Conservation (phyloP, 2,888 invertebrate genomes). For the Philereme transversata region DNA sequence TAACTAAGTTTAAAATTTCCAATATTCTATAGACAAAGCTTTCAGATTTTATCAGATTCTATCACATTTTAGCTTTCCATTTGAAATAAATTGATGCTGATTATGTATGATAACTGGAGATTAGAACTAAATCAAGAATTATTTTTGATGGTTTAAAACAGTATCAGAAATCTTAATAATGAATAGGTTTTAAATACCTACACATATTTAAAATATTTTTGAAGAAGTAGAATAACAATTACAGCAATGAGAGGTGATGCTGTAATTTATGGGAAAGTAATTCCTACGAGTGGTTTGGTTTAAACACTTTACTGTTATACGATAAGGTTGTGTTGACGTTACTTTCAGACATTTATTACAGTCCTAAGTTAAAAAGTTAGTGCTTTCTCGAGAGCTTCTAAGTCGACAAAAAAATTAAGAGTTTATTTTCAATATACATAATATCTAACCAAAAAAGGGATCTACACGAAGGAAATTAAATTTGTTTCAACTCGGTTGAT, state of each 20-base stretch:
- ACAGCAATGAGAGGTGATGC: too few species aligned
- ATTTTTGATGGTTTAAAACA: too few species aligned
- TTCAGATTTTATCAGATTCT: too few species aligned
- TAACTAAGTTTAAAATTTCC: too few species aligned
- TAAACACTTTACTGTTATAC: conserved; percentile 2
- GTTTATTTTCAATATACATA: neutral
- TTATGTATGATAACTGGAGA: too few species aligned
- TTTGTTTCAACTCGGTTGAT: conserved; percentile 15
- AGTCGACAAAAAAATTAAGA: neutral
- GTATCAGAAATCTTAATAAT: too few species aligned
- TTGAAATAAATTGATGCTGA: too few species aligned
- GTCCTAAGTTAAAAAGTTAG: neutral
- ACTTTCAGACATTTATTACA: conserved; percentile 5
- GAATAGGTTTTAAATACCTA: too few species aligned
- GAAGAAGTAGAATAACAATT: neutral
- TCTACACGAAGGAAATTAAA: conserved; percentile 17
- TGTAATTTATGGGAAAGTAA: neutral
- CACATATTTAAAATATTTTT: neutral
- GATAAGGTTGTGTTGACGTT: conserved; percentile 4
- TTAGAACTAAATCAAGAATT: too few species aligned
- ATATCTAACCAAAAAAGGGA: neutral
- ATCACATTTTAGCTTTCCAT: too few species aligned
- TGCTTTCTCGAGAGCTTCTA: neutral
- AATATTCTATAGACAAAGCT: too few species aligned
- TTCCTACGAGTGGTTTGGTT: neutral